phyloP scores from a whole-genome alignment of 2,113 vertebrate genomes.

The Forbesichthys agassizii region DNA sequence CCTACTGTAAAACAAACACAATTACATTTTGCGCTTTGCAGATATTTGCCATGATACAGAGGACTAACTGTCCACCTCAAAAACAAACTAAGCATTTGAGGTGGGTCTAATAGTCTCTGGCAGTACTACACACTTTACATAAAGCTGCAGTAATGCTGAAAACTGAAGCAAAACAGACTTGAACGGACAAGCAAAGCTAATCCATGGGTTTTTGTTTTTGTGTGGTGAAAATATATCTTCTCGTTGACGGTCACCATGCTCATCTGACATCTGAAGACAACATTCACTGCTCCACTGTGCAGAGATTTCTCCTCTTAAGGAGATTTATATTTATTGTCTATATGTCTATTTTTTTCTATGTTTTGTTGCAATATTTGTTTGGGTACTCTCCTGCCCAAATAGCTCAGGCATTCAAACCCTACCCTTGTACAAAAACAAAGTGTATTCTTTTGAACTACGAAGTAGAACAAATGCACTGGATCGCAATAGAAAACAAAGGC shows the following conservation, averaged over 20 bases:
- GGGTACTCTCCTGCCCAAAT: conserved; percentile 33
- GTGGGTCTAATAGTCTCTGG: background rate
- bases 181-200: background rate
- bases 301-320: conserved; percentile 2
- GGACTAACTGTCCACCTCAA: background rate
- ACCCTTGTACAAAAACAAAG: conserved; percentile 31
- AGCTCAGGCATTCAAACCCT: conserved; percentile 31
- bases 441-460: conserved; percentile 49
- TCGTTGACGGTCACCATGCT: conserved; percentile 64
- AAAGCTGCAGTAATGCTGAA: conserved; percentile 24
- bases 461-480: conserved; percentile 52
- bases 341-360: conserved; percentile 33
- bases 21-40: conserved; percentile 29
- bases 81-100: background rate
- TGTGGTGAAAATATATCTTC: conserved; percentile 44
- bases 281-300: conserved; percentile 42
- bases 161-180: background rate
- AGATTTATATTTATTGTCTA: conserved; percentile 24
- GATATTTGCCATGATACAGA: background rate
- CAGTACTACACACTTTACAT: conserved; percentile 4
- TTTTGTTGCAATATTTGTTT: conserved; percentile 42
- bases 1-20: conserved; percentile 16
- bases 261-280: conserved; percentile 61
- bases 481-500: conserved; percentile 39
- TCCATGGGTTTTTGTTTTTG: conserved; percentile 3